Conservation (phyloP, 2,888 invertebrate genomes). For the Watsonalla binaria region DNA sequence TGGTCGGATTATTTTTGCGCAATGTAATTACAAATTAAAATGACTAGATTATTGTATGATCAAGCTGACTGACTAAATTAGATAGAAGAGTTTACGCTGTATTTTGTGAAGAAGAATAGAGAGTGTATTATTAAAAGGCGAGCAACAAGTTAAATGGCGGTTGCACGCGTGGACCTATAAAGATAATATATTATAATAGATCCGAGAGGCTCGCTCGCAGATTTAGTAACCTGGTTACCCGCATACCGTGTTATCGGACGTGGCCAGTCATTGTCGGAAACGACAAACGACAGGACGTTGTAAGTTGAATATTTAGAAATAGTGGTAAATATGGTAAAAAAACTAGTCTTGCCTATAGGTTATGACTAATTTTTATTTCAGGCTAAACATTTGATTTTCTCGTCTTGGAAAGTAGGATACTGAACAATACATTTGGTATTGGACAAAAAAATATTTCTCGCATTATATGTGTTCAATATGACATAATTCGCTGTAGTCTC, state of each 20-base stretch:
- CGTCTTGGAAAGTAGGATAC: too few species aligned
- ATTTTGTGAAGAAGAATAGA: neutral
- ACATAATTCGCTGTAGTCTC: too few species aligned
- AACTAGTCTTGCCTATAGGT: neutral
- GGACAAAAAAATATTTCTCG: too few species aligned
- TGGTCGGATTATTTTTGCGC: too few species aligned
- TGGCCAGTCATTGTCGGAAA: constrained; percentile 9
- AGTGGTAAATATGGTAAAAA: neutral
- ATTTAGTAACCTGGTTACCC: constrained; percentile 8
- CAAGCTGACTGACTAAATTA: too few species aligned
- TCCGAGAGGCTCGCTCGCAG: constrained; percentile 2
- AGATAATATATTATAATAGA: constrained; percentile 9
- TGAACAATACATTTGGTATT: too few species aligned
- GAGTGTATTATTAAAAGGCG: constrained; percentile 11
- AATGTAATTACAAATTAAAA: too few species aligned
- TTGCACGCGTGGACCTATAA: constrained; percentile 11
- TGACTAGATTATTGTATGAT: too few species aligned
- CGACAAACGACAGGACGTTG: neutral
- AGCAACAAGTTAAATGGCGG: constrained; percentile 14
- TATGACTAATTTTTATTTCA: too few species aligned
- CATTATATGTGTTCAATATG: too few species aligned
- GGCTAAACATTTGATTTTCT: too few species aligned
- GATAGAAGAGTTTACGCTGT: too few species aligned
- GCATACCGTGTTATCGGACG: constrained; percentile 6
- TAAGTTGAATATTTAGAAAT: neutral